Conservation (phyloP, 2,113 vertebrate genomes). For the Suncus etruscus region DNA sequence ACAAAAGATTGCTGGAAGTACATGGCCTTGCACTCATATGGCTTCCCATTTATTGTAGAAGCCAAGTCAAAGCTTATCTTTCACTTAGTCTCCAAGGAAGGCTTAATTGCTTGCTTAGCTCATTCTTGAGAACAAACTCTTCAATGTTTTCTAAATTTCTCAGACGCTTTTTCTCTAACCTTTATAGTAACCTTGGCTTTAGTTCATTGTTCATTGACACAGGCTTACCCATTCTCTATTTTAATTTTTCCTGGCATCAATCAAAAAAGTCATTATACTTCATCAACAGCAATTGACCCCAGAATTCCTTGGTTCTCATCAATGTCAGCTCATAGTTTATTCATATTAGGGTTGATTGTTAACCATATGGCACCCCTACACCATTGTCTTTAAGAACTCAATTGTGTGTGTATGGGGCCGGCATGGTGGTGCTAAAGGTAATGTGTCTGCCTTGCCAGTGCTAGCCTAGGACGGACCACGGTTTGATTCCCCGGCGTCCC, state of each 20-base stretch:
- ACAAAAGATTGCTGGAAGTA: too few species aligned
- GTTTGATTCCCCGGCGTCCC: too few species aligned
- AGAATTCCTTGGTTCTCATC: background rate
- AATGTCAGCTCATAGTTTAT: background rate
- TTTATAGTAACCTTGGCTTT: background rate
- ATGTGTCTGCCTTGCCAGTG: too few species aligned
- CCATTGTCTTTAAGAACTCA: background rate
- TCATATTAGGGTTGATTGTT: background rate
- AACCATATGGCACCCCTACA: background rate
- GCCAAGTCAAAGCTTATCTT: background rate
- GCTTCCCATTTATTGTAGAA: background rate
- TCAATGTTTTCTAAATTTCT: background rate
- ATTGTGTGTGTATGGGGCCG: too few species aligned
- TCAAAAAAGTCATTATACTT: background rate
- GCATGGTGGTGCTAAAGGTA: too few species aligned
- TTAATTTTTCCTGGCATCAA: background rate
- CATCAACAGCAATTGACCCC: background rate
- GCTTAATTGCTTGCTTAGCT: background rate
- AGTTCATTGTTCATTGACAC: too few species aligned
- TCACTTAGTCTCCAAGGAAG: background rate
- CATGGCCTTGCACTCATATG: background rate
- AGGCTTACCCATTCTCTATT: background rate
- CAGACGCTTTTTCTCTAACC: background rate
- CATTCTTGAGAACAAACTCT: background rate
- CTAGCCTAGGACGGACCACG: too few species aligned